A percentile compares a stretch with the other conserved stretches of the same genome.
Conservation (phyloP, 2,113 vertebrate genomes). For the Callospermophilus lateralis region DNA sequence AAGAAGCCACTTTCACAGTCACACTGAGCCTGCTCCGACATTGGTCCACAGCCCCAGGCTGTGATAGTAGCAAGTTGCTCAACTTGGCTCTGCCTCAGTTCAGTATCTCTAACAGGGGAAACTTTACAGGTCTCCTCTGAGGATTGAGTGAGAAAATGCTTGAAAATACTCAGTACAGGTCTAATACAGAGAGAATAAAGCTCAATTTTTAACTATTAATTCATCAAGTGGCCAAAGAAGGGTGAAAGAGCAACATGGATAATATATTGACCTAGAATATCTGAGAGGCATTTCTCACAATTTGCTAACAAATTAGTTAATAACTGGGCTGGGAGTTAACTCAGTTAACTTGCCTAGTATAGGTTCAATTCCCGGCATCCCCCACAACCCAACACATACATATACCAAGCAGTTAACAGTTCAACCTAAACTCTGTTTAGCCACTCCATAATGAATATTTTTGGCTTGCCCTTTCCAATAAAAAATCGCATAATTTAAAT, state of each 20-base stretch:
- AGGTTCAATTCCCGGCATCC: not conserved
- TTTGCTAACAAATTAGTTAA: not conserved
- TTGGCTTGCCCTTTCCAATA: not conserved
- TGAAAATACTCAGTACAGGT: not conserved
- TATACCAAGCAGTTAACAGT: not conserved
- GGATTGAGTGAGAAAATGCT: not conserved
- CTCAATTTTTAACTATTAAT: constrained; percentile 26
- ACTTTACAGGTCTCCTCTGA: not conserved
- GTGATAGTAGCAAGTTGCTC: not conserved
- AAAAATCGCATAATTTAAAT: not conserved
- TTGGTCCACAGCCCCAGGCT: not conserved
- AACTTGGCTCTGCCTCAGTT: not conserved
- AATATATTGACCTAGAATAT: not conserved
- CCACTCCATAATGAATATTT: not conserved
- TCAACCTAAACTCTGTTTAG: not conserved
- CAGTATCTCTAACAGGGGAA: not conserved
- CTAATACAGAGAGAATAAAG: not conserved
- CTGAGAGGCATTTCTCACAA: not conserved
- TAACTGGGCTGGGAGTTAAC: not conserved
- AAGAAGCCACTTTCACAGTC: not conserved
- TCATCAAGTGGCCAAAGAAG: not conserved
- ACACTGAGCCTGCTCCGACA: not conserved
- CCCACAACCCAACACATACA: no score
- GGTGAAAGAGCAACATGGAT: not conserved
- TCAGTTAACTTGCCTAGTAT: not conserved